A percentile compares a stretch with the other conserved stretches of the same genome.
Evolutionary conservation across 2,113 vertebrate genomes (phyloP).

Genomic region (Pogonocichla stellata): DNA sequence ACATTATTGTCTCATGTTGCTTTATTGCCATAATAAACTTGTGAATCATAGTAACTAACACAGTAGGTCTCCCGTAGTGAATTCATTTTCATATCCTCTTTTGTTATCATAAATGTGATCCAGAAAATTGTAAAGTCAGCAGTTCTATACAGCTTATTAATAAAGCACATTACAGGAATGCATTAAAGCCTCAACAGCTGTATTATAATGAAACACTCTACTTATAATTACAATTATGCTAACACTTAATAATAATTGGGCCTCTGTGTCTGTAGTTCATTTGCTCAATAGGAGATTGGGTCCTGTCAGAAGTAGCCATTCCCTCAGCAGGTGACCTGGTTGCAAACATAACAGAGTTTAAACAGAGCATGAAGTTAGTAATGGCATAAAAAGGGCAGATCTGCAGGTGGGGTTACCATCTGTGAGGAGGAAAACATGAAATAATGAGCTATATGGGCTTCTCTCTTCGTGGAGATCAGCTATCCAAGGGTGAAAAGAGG

Average conservation of each 20-base stretch:
- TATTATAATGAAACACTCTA: slow-evolving; percentile 75
- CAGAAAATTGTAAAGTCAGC: slow-evolving; percentile 77
- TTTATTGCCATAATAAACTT: slow-evolving; percentile 81
- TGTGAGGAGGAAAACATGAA: slow-evolving; percentile 37
- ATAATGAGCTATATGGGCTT: slow-evolving; percentile 29
- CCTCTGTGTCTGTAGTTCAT: slow-evolving; percentile 65
- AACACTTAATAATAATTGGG: slow-evolving; percentile 78
- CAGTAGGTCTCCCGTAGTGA: slow-evolving; percentile 61
- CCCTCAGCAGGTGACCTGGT: slow-evolving; percentile 65
- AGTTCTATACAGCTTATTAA: slow-evolving; percentile 74
- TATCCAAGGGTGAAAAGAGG: slow-evolving; percentile 52
- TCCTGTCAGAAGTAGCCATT: slow-evolving; percentile 64
- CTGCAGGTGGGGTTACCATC: slow-evolving; percentile 53
- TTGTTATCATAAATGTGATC: slow-evolving; percentile 74
- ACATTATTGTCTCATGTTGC: slow-evolving; percentile 69
- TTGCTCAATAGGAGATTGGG: slow-evolving; percentile 65
- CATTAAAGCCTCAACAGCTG: slow-evolving; percentile 76
- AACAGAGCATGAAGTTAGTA: slow-evolving; percentile 47
- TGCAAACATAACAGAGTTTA: slow-evolving; percentile 54
- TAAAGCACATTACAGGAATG: slow-evolving; percentile 66
- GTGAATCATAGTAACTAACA: slow-evolving; percentile 75
- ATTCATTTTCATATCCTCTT: slow-evolving; percentile 80
- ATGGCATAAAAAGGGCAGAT: slow-evolving; percentile 48
- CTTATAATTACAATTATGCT: slow-evolving; percentile 79
- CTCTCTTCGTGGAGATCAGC: not conserved